Conservation (phyloP, 1,140 invertebrate species). For the Harpegnathos saltator region DNA sequence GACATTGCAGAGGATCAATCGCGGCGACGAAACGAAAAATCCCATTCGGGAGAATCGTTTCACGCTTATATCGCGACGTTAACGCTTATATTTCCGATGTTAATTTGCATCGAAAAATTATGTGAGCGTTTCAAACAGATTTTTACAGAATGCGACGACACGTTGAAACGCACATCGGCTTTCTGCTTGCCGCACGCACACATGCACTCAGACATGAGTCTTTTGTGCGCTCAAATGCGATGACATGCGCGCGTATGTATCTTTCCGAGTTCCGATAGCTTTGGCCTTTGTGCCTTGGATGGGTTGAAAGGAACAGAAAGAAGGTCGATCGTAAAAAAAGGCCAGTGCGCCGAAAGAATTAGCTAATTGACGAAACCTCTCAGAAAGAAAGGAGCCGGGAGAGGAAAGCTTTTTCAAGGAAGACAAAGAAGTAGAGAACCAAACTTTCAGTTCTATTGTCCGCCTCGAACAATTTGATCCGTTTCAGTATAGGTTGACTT, state of each 20-base stretch:
- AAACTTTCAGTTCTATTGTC: conserved; percentile 67
- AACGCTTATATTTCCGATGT: too few relatives aligned
- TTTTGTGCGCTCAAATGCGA: background rate
- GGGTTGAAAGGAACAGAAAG: conserved; percentile 66
- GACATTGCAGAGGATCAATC: too few relatives aligned
- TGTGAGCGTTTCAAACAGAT: too few relatives aligned
- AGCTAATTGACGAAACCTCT: conserved; percentile 78
- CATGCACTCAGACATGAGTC: too few relatives aligned
- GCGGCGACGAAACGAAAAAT: too few relatives aligned
- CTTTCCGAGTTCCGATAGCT: conserved; percentile 39
- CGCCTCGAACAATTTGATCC: conserved; percentile 62
- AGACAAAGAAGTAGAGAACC: conserved; percentile 65
- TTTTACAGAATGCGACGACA: background rate
- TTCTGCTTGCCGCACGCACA: background rate
- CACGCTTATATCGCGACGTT: too few relatives aligned
- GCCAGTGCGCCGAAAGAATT: conserved; percentile 70
- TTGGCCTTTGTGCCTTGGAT: conserved; percentile 49
- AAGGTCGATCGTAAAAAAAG: conserved; percentile 65
- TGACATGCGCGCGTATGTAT: conserved; percentile 44
- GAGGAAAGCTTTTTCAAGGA: conserved; percentile 47
- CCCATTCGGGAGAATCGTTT: too few relatives aligned
- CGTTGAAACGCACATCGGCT: background rate
- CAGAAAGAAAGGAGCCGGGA: conserved; percentile 45
- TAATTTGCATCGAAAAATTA: too few relatives aligned
- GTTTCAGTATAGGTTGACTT: conserved; percentile 55